Evolutionary conservation across 2,888 invertebrate species (phyloP).

Genomic region (Platycheirus rosarum): DNA sequence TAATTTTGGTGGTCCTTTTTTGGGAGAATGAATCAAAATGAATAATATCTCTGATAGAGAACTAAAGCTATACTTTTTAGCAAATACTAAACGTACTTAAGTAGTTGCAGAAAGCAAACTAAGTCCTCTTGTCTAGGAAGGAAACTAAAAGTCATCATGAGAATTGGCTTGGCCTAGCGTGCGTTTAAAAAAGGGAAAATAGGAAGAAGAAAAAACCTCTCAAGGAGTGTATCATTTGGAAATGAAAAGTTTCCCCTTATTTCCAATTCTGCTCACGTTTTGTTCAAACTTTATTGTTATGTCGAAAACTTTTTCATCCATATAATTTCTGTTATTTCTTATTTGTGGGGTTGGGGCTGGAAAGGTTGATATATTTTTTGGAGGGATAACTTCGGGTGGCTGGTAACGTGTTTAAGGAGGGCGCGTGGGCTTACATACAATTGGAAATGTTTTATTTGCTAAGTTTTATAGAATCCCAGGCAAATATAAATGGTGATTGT

Average conservation of each 20-base stretch:
- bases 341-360: conserved; percentile 46
- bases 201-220: conserved; percentile 8
- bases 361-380: conserved; percentile 31
- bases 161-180: conserved; percentile 14
- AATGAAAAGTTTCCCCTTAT: conserved; percentile 70
- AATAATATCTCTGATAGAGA: conserved; percentile 26
- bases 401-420: conserved; percentile 19
- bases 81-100: conserved; percentile 69
- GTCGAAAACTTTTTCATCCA: conserved; percentile 74
- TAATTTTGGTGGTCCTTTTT: conserved; percentile 53
- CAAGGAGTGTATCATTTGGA: conserved; percentile 72
- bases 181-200: conserved; percentile 26
- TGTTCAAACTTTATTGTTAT: conserved; percentile 74
- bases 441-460: conserved; percentile 72
- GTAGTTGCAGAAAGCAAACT: conserved; percentile 55
- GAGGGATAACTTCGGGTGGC: not conserved
- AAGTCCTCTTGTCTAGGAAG: too few relatives aligned
- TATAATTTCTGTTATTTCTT: conserved; percentile 74
- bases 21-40: conserved; percentile 9
- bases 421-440: conserved; percentile 52
- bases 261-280: conserved; percentile 74
- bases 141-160: not conserved
- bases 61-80: conserved; percentile 64
- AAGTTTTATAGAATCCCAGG: conserved; percentile 55
- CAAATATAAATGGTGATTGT: conserved; percentile 53